Base-by-base conservation (phyloP, 2,797 vertebrate genomes). In the Pogonophryne albipinna region DNA sequence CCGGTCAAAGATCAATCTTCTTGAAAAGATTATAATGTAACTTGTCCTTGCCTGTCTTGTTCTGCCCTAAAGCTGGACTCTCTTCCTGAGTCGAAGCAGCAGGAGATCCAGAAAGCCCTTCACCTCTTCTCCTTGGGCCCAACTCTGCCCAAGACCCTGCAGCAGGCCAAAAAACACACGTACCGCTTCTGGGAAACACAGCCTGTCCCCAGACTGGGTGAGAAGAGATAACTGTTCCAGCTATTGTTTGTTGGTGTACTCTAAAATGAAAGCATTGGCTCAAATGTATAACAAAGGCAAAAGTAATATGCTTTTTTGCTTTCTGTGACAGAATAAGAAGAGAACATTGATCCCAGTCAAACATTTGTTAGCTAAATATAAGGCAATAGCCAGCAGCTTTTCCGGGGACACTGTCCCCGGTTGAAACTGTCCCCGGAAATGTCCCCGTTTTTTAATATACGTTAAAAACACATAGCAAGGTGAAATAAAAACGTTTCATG, bases 141-240 rank as follows among this genome's bases (percentile, higher is more conserved):
- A 53, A 95, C 92, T 27, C 94, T 95, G 84, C 98, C 98, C 80
- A 98, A 95, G 80, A 99, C 94, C 57, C 92, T 99, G 93, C 95
- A 96, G 80, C 96, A 99, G 73, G 98, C 98, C 82, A 96, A 90
- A 85, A 96, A 94, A 80, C 95, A 95, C 83, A 96, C 93, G 86
- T 99, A 97, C 89, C 93, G 89, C 82, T 99, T 99, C 94, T 99
- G 98, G 98, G 96, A 98, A 86, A 98, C 97, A 0, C 98, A 99
- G 82, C 98, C 98, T 0, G 98, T 99, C 58, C 97, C 96, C 78
- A 98, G 94, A 88, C 87, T 99, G 70, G 96, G 98, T 99, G 94
- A 0, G 92, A 85, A 76, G 4, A 3, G 4, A 7, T 66, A 69
- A 17, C 38, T 56, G 16, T n/a, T 47, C 1, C 13, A 56, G 20